These are phyloP conservation scores for Argyrosomus regius DNA, from an alignment of 2,797 vertebrate species.

Conservation along the genomic window DNA sequence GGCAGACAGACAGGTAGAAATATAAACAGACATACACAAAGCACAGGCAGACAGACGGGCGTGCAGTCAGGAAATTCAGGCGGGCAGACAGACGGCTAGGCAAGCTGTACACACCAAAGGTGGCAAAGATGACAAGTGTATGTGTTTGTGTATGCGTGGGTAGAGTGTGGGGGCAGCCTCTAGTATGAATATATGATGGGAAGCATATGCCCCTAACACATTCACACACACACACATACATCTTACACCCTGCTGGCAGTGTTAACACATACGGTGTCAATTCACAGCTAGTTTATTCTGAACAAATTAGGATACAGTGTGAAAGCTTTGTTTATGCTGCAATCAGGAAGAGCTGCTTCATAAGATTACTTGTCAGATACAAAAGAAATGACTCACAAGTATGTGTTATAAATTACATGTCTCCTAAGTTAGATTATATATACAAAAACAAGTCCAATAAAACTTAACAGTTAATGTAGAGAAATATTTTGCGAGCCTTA, in stretches of 20 bases:
- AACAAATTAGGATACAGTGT: constrained; percentile 56
- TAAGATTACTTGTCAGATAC: background rate
- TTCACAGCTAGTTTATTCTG: constrained; percentile 63
- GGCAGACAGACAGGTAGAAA: constrained; percentile 75
- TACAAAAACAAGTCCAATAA: background rate
- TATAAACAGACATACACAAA: constrained; percentile 71
- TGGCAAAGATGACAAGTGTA: constrained; percentile 80
- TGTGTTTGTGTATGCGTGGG: constrained; percentile 62
- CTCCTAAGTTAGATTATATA: background rate
- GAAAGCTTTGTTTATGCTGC: constrained; percentile 50
- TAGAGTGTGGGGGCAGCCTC: constrained; percentile 50
- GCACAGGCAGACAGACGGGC: constrained; percentile 57
- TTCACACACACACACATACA: constrained; percentile 35
- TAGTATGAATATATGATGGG: constrained; percentile 72
- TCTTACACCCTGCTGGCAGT: constrained; percentile 48
- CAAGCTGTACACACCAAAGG: constrained; percentile 61
- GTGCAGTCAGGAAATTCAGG: constrained; percentile 51
- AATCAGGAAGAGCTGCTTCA: constrained; percentile 15
- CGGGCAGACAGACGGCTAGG: constrained; percentile 45
- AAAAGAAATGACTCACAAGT: background rate
- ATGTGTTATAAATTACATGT: background rate
- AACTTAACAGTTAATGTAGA: background rate
- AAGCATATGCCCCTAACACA: constrained; percentile 78
- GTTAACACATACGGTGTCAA: constrained; percentile 67
- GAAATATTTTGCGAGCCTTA: constrained; percentile 6